These are phyloP conservation scores for Heliothis peltigera DNA, from an alignment of 2,888 invertebrate species.

Conservation along the genomic window DNA sequence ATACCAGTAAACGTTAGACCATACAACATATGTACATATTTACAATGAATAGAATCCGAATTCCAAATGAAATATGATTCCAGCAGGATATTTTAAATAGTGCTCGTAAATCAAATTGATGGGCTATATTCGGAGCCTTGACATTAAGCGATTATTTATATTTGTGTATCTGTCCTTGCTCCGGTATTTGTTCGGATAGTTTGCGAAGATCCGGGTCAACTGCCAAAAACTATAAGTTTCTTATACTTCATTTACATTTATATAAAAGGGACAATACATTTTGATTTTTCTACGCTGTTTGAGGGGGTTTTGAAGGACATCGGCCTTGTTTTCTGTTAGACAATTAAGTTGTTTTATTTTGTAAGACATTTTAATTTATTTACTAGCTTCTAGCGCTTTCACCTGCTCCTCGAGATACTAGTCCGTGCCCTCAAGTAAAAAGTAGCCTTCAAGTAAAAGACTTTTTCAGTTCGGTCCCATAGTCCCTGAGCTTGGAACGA, in stretches of 20 bases:
- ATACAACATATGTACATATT: too few species aligned
- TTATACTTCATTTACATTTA: conserved; percentile 38
- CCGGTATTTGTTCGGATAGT: conserved; percentile 65
- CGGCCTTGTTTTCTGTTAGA: not conserved
- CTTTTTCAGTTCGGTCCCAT: too few species aligned
- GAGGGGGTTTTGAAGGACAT: not conserved
- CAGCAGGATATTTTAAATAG: conserved; percentile 41
- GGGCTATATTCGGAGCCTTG: conserved; percentile 48
- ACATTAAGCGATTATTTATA: conserved; percentile 48
- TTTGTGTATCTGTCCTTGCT: conserved; percentile 67
- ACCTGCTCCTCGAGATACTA: too few species aligned
- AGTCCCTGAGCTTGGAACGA: too few species aligned
- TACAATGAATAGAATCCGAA: conserved; percentile 22
- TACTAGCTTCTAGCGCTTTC: too few species aligned
- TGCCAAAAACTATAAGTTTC: conserved; percentile 39
- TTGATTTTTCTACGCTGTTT: conserved; percentile 16
- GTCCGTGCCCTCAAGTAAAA: too few species aligned
- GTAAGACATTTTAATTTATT: not conserved
- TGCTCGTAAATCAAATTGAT: conserved; percentile 46
- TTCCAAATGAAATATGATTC: conserved; percentile 47
- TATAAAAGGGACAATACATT: conserved; percentile 13
- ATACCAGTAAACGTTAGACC: conserved; percentile 26
- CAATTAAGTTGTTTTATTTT: not conserved
- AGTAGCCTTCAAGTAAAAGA: too few species aligned
- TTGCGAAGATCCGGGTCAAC: conserved; percentile 66